A percentile compares a stretch with the other conserved stretches of the same genome.
Evolutionary conservation across 2,888 invertebrate species (phyloP).

Genomic region (Danaus chrysippus): DNA sequence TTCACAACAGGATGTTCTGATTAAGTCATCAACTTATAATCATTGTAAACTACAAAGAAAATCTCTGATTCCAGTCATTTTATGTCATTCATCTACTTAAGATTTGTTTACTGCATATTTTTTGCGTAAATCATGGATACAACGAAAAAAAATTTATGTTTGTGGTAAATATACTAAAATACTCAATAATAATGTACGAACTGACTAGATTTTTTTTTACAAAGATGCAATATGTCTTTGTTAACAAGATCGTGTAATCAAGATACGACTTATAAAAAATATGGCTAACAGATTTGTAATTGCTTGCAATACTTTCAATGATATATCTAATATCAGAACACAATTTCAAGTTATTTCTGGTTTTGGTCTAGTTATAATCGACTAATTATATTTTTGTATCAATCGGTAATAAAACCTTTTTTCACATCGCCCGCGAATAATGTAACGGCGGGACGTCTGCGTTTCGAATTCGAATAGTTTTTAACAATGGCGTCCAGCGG

Average conservation of each 20-base stretch:
- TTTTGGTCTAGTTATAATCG: constrained; percentile 19
- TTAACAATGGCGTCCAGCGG: constrained; percentile 68
- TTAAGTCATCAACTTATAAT: constrained; percentile 55
- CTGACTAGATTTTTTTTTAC: no score
- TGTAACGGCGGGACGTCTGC: constrained; percentile 63
- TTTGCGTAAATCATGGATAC: background rate
- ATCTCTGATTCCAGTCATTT: constrained; percentile 2
- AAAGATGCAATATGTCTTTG: no score
- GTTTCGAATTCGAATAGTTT: constrained; percentile 68
- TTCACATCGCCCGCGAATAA: constrained; percentile 72
- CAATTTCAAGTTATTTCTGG: no score
- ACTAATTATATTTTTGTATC: constrained; percentile 46
- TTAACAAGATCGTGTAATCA: no score
- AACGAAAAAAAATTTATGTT: background rate
- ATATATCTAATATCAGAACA: background rate
- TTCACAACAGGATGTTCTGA: constrained; percentile 45
- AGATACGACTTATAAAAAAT: no score
- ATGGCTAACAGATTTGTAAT: no score
- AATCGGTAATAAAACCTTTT: constrained; percentile 61
- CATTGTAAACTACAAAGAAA: constrained; percentile 9
- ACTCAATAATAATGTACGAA: no score
- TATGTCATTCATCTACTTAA: background rate
- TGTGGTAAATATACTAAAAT: no score
- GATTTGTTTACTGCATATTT: no score
- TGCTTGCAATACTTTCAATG: background rate